Evolutionary conservation across 2,888 invertebrate genomes (phyloP), one percentile per base, ranked within the genome.

Genomic region (Erpobdella octoculata): DNA sequence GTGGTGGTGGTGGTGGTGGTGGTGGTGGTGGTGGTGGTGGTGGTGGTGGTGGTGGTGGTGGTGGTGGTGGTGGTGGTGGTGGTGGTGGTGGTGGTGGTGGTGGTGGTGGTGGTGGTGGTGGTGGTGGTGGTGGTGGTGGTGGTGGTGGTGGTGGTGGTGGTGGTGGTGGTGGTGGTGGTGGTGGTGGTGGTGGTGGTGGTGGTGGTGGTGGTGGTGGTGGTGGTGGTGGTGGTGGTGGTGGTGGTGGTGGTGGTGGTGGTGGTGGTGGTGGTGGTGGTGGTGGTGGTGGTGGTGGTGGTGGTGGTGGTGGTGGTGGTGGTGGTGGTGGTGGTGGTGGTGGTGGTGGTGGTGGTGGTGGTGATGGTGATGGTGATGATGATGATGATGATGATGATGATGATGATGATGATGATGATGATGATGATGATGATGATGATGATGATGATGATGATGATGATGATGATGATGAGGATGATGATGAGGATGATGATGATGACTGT

Each of bases 381-480:
- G 58, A 58, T 68, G 68, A 68, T 31, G 72, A 53, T 58, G 68
- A 33, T 58, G 67, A 68, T 48, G 71, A 46, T 33, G 53, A 48
- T 36, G 58, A 72, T 69, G 68, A 69, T 72, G 58, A 72, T 68
- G 68, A 69, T 33, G 58, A 59, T 58, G 38, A 68, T 31, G 58
- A 68, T 48, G 72, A 59, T 46, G 53, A 36, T 48, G 72, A 68
- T 68, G 68, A 72, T 68, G 59, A 72, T 36, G 72, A 53, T 72
- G 68, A 69, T 58, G 67, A 71, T 41, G 38, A 71, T 48, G 71
- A 69, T 69, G 71, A 69, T 38, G 66, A 71, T 69, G 71, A 46
- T 38, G 71, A 46, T 68, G 66, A 71, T 69, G 67, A 71, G 67
- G 53, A 71, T 53, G 53, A 69, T 72, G 61, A n/a, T n/a, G n/a